Evolutionary conservation across 2,888 invertebrate genomes (phyloP).

Genomic region (Allolobophora icterica): DNA sequence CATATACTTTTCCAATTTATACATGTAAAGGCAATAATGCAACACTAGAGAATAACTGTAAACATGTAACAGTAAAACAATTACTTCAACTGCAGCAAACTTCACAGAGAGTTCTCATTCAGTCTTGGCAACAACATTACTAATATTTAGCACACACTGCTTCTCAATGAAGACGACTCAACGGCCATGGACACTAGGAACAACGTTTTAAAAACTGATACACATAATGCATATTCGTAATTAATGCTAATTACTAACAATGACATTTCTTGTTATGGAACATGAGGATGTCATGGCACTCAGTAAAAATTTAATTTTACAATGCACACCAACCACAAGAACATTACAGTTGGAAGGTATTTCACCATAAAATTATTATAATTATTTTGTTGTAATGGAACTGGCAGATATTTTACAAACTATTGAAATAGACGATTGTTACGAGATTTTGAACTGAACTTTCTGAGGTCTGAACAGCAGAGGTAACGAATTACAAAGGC

Average conservation of each 20-base stretch:
- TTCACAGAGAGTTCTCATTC: not conserved
- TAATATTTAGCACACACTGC: not conserved
- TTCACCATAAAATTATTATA: too few species aligned
- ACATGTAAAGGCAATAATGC: not conserved
- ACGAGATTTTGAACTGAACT: not conserved
- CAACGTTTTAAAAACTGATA: not conserved
- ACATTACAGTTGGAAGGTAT: not conserved
- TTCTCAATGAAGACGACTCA: not conserved
- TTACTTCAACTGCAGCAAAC: not conserved
- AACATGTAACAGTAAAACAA: not conserved
- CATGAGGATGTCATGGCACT: not conserved
- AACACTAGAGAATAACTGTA: not conserved
- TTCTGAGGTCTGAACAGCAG: not conserved
- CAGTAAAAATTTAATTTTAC: not conserved
- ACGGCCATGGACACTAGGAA: not conserved
- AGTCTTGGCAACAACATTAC: not conserved
- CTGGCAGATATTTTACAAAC: not conserved
- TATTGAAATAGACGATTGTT: not conserved
- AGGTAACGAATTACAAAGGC: not conserved
- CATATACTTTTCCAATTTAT: not conserved
- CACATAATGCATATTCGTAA: not conserved
- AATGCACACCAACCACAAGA: not conserved
- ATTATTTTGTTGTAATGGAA: too few species aligned
- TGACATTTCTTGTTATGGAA: not conserved
- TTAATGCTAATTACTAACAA: constrained; percentile 2